Base-by-base conservation (phyloP, 2,113 vertebrate species). In the Tursiops truncatus region DNA sequence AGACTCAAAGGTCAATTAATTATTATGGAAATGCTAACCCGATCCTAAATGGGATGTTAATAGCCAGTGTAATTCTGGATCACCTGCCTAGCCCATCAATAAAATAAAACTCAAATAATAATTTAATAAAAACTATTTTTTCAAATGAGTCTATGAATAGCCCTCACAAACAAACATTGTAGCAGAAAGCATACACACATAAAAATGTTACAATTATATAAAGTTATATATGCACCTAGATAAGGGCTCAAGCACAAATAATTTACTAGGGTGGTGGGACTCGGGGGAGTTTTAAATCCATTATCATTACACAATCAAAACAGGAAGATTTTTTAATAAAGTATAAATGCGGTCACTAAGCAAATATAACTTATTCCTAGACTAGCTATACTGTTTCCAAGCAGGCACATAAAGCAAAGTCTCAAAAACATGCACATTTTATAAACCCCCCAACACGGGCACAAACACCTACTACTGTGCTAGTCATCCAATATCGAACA, bases 1-100 rank as follows among this genome's bases (percentile, higher is more conserved):
- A 98, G 94, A 97, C 97, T 97, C 94, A 95, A 98, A 97, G 92
- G 95, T 90, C 96, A 95, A 96, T 97, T 86, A 97, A 95, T 96
- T 97, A 97, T 82, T 92, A 92, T 50, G 50, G 87, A 97, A 97
- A 96, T 8, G 90, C 76, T 94, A 97, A 94, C 70, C 91, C 63
- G 89, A 84, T 63, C 58, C 74, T 93, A 91, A 15, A 89, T 56
- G 60, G 89, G 95, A 94, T 93, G 83, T 89, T 89, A 94, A 92
- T 5, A 97, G 65, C 82, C 92, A 92, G 15, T 94, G 71, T 79
- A 85, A 91, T 14, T 95, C 85, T 97, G 85, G 50, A 96, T 56
- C 71, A 97, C 84, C 67, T 94, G 77, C 50, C 71, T 79, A 79
- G 81, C 50, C 71, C 84, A 96, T 88, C 94, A 63, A 74, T 83